phyloP scores from a whole-genome alignment of 30 jellyfish, hydroid and myxozoan species.

The Hydractinia symbiolongicarpus region DNA sequence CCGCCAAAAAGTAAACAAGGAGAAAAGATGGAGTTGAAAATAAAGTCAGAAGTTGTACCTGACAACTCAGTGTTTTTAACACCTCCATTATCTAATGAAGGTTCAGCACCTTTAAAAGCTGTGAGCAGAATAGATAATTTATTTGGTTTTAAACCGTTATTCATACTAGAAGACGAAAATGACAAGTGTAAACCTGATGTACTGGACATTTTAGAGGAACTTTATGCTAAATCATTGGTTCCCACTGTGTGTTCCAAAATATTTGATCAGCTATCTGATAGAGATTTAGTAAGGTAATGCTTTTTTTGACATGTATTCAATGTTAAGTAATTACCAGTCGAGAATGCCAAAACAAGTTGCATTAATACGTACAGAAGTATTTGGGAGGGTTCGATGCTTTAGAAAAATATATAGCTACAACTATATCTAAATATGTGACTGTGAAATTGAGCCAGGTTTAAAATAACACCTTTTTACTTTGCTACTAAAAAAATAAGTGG shows the following conservation, averaged over 20 bases:
- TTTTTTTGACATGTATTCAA: not conserved
- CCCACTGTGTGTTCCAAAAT: constrained; percentile 5
- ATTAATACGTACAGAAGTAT: too few species aligned
- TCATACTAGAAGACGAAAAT: constrained; percentile 7
- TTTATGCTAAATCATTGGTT: not conserved
- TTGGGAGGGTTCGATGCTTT: too few species aligned
- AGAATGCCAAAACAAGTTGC: too few species aligned
- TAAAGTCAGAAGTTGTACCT: not conserved
- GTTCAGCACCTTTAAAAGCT: not conserved
- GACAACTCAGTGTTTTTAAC: not conserved
- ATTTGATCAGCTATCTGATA: constrained; percentile 20
- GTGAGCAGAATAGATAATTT: not conserved
- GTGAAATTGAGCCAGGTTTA: too few species aligned
- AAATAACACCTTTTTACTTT: too few species aligned
- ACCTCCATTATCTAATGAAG: not conserved
- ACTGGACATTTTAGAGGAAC: not conserved
- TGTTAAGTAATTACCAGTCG: too few species aligned
- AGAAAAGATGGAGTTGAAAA: not conserved
- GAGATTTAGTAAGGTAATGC: constrained; percentile 14
- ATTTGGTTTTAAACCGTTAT: not conserved
- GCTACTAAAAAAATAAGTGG: too few species aligned
- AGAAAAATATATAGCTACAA: too few species aligned
- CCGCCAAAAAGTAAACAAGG: constrained; percentile 11
- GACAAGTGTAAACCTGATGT: not conserved
- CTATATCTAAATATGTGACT: too few species aligned